Evolutionary conservation across 2,113 vertebrate genomes (phyloP).

Genomic region (Beaufortia kweichowensis): DNA sequence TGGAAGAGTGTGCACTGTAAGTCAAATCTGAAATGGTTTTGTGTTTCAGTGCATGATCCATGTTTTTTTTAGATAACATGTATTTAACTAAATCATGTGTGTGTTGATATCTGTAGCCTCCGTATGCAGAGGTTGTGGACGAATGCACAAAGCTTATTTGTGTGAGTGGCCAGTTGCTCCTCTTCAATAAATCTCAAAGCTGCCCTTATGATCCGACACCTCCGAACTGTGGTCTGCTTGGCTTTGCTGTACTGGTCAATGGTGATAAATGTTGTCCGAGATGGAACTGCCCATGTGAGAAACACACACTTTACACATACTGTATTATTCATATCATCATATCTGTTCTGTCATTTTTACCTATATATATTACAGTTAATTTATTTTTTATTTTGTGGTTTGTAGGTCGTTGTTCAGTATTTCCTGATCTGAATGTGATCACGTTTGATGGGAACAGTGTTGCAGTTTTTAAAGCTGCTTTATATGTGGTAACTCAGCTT

Average conservation of each 20-base stretch:
- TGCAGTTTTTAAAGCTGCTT: slow-evolving; percentile 88
- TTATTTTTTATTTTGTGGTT: slow-evolving; percentile 15
- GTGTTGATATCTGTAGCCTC: slow-evolving; percentile 62
- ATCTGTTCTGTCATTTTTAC: slow-evolving; percentile 8
- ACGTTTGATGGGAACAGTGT: slow-evolving; percentile 89
- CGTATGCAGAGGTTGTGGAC: slow-evolving; percentile 74
- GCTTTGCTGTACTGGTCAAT: slow-evolving; percentile 84
- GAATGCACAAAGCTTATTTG: slow-evolving; percentile 92
- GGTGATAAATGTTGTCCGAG: slow-evolving; percentile 92
- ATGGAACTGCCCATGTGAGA: slow-evolving; percentile 97
- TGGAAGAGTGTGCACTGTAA: slow-evolving; percentile 69
- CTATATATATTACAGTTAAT: slow-evolving; percentile 4
- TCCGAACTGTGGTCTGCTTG: slow-evolving; percentile 88
- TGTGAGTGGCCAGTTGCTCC: slow-evolving; percentile 85
- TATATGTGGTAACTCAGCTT: slow-evolving; percentile 83
- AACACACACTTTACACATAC: slow-evolving; percentile 3
- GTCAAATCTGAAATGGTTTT: slow-evolving; percentile 46
- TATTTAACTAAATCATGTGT: slow-evolving; percentile 8
- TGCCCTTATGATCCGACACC: slow-evolving; percentile 81
- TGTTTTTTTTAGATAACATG: neutral
- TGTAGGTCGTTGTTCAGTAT: slow-evolving; percentile 91
- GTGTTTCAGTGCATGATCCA: neutral
- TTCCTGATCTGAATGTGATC: slow-evolving; percentile 90
- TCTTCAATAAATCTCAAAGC: slow-evolving; percentile 89
- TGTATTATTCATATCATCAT: too few relatives aligned